A percentile compares a stretch with the other conserved stretches of the same genome.
phyloP scores from a whole-genome alignment of 2,797 vertebrate genomes.

The Helarctos malayanus region DNA sequence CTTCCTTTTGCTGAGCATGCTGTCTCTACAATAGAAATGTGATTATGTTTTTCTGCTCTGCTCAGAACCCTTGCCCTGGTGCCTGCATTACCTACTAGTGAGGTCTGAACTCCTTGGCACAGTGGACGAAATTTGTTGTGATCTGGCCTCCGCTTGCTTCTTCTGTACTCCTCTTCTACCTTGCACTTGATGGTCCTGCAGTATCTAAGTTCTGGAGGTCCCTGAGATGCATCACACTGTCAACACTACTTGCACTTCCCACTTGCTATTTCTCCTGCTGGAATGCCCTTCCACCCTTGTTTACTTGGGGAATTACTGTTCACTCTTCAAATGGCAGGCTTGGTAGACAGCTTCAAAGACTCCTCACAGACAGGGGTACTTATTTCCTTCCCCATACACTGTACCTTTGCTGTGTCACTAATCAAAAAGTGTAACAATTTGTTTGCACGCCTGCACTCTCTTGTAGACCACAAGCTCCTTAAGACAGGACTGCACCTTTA shows the following conservation, averaged over 20 bases:
- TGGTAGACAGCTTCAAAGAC: constrained; percentile 21
- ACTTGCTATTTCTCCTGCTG: background rate
- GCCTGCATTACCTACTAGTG: background rate
- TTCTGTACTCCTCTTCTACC: background rate
- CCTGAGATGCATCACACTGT: constrained; percentile 35
- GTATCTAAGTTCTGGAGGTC: background rate
- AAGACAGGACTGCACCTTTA: background rate
- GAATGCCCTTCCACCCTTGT: constrained; percentile 15
- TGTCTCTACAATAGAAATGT: background rate
- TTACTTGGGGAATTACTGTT: constrained; percentile 17
- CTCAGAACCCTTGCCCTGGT: background rate
- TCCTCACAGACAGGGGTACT: background rate
- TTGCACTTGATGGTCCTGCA: background rate
- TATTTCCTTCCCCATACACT: background rate
- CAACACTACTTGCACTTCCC: background rate
- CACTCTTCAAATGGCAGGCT: constrained; percentile 35
- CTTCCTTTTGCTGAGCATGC: background rate
- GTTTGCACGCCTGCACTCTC: background rate
- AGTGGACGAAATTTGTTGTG: background rate
- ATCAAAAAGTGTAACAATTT: background rate
- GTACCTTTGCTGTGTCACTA: background rate
- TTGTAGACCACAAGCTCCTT: background rate
- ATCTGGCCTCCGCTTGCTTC: background rate
- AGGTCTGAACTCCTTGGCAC: background rate
- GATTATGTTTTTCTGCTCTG: background rate